phyloP scores from a whole-genome alignment of 1,140 invertebrate species.

The Sycophila sp. region DNA sequence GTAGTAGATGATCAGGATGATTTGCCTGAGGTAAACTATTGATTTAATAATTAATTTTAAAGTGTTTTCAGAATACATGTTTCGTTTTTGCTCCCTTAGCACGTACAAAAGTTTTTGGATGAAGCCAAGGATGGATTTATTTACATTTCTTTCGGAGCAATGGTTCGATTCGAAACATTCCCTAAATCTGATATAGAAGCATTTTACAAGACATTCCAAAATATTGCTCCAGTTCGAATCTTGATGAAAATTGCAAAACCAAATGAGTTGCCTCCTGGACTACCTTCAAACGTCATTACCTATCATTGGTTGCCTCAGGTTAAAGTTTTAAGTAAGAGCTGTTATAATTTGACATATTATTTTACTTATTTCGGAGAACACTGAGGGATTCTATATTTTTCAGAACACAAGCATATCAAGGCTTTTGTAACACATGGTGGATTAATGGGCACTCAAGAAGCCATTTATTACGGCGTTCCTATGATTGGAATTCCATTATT shows the following conservation, averaged over 20 bases:
- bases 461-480: constrained; percentile 76
- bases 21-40: constrained; percentile 45
- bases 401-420: constrained; percentile 75
- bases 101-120: constrained; percentile 74
- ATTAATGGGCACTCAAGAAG: constrained; percentile 76
- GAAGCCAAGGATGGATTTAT: constrained; percentile 75
- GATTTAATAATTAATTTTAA: no score
- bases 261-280: constrained; percentile 53
- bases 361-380: background rate
- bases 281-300: constrained; percentile 71
- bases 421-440: constrained; percentile 79
- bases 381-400: background rate
- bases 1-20: constrained; percentile 46
- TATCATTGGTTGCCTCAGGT: constrained; percentile 74
- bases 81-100: no score
- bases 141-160: constrained; percentile 78
- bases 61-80: no score
- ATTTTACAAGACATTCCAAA: constrained; percentile 50
- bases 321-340: constrained; percentile 54
- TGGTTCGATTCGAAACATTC: constrained; percentile 72
- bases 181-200: constrained; percentile 44
- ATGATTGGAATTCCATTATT: constrained; percentile 75
- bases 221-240: constrained; percentile 50
- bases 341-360: background rate
- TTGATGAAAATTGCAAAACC: constrained; percentile 53